Evolutionary conservation across 2,888 invertebrate species (phyloP).

Genomic region (Apamea monoglypha): DNA sequence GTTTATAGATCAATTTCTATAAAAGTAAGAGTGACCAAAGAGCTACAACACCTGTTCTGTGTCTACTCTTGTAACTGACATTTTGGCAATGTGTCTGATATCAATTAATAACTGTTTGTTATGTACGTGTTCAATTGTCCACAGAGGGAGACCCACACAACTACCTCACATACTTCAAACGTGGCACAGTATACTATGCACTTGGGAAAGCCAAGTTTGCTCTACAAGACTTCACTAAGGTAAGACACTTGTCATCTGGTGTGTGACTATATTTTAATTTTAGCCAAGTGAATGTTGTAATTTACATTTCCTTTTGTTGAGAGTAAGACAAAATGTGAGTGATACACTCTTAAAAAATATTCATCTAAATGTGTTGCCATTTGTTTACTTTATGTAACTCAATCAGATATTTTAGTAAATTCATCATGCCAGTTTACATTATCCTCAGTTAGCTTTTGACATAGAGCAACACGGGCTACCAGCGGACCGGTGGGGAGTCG

Average conservation of each 20-base stretch:
- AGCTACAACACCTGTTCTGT: constrained; percentile 18
- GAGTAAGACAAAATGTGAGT: background rate
- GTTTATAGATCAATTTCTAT: background rate
- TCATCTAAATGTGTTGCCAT: background rate
- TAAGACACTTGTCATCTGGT: constrained; percentile 58
- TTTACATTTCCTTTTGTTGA: constrained; percentile 28
- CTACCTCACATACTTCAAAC: constrained; percentile 98
- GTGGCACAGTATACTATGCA: constrained; percentile 98
- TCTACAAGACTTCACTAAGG: constrained; percentile 96
- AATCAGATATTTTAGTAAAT: background rate
- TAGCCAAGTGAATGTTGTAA: background rate
- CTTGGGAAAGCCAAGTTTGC: constrained; percentile 99
- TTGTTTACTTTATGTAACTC: background rate
- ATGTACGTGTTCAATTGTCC: constrained; percentile 60
- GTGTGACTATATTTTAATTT: constrained; percentile 23
- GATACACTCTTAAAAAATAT: background rate
- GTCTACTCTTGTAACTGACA: background rate
- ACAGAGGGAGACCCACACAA: constrained; percentile 98
- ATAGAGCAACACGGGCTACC: too few species aligned
- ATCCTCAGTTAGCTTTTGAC: background rate
- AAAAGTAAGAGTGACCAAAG: background rate
- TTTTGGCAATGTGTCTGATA: constrained; percentile 34
- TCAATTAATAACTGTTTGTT: background rate
- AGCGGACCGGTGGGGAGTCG: too few species aligned
- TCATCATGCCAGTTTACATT: background rate